Base-by-base conservation (phyloP, 2,888 invertebrate genomes). In the Pediacus dermestoides region DNA sequence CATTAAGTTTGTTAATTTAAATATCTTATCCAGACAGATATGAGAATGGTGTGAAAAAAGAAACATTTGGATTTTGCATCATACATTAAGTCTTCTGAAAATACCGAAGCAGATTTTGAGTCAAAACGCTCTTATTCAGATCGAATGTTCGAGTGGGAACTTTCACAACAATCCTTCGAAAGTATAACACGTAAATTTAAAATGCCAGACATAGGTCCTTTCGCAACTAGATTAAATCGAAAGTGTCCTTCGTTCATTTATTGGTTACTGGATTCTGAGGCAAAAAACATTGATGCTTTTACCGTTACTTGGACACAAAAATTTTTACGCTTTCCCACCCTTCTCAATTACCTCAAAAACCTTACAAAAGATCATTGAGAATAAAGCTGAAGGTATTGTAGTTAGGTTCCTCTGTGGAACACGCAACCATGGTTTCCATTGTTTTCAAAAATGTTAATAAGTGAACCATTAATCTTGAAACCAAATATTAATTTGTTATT, bases 401-500 rank as follows among this genome's bases (percentile, higher is more conserved):
- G 55, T 62, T n/a, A n/a, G 2, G 56, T 58, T 6, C 60, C 55
- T 8, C 16, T 39, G 4, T 63, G 52, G 58, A 44, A 46, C 22
- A 39, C 44, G 2, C 59, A 61, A 36, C 51, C 56, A 1, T 62
- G 57, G 61, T 61, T 44, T 31, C 58, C 60, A 2, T 4, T 60
- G 3, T 60, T 57, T 31, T 13, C 25, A n/a, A 34, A 25, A 21
- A 11, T 40, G 11, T 14, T 32, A 30, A 21, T 31, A 6, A 4
- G n/a, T 15, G 12, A 45, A 12, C 35, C 39, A n/a, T 33, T 58
- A 8, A 12, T 50, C 12, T 50, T 63, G 16, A 4, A 39, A 16
- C 57, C 58, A 7, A 23, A 33, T 18, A 18, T 4, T 6, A 6
- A 18, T 18, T 6, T 18, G 18, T 18, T 18, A 18, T 8, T 18